Base-by-base conservation (phyloP, 2,888 invertebrate genomes). In the Aphrophora alni region DNA sequence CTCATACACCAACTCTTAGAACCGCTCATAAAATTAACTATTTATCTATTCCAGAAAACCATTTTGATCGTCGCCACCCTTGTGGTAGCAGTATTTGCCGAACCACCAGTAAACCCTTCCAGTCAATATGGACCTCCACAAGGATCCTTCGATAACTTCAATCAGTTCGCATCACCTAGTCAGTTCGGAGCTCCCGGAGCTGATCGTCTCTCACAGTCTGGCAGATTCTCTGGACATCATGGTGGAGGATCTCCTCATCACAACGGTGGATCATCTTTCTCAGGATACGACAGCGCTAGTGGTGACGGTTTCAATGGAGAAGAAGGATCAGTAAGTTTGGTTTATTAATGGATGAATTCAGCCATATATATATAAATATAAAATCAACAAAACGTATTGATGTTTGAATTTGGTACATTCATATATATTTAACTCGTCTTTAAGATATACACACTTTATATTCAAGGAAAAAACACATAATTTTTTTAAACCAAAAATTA, bases 171-270 rank as follows among this genome's bases (percentile, higher is more conserved):
- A 24, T 72, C 81, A 8, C 77, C 80, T 21, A 78, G 80, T 26
- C 77, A 77, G 71, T 82, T 74, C 38, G 80, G 80, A 12, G 82
- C 82, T 25, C 78, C 75, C 10, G 75, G 75, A 12, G 26, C 25
- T 12, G 75, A 21, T 21, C 59, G 59, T 59, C 59, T 59, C 12
- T 59, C 59, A 5, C 33, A 33, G 33, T 5, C 3, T 8, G 33
- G 33, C 8, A 33, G 33, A 33, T 33, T 33, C 33, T n/a, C 21
- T 5, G 33, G 33, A 33, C 33, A 33, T 5, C 33, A 8, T 33
- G 17, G 17, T 14, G 44, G 44, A 14, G 44, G 14, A 2, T 44
- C 44, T 44, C 14, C 2, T 12, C 44, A 44, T 7, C 3, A 44
- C 44, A 44, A 44, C 17, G 44, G 44, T 14, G 44, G 44, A 2